phyloP scores from a whole-genome alignment of 2,797 vertebrate genomes.

The Danio kyathit region DNA sequence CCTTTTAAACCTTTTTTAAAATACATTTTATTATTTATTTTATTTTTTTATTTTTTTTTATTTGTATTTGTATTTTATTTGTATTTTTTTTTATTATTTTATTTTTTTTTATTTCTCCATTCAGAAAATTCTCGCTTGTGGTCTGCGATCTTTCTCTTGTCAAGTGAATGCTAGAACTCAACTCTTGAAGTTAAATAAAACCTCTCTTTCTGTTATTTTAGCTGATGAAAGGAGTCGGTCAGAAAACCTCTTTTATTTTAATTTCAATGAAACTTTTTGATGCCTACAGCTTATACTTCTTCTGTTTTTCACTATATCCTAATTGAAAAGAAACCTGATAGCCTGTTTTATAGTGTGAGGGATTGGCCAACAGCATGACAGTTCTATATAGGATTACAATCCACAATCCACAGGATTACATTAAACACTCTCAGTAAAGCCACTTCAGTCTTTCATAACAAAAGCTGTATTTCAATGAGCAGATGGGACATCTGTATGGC shows the following conservation, averaged over 20 bases:
- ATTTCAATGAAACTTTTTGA: slow-evolving; percentile 5
- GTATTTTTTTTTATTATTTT: no score
- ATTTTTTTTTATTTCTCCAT: no score
- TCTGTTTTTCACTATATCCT: slow-evolving; percentile 13
- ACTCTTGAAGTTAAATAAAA: slow-evolving; percentile 11
- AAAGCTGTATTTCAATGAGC: slow-evolving; percentile 32
- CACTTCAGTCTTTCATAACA: slow-evolving; percentile 56
- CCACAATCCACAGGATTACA: slow-evolving; percentile 61
- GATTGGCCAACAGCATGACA: slow-evolving; percentile 46
- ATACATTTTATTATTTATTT: no score
- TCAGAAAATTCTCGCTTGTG: no score
- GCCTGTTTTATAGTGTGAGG: not conserved
- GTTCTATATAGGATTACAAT: slow-evolving; percentile 61
- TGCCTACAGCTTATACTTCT: slow-evolving; percentile 4
- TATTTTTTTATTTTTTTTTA: no score
- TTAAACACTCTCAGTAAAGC: slow-evolving; percentile 44
- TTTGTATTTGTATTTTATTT: no score
- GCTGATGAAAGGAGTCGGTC: slow-evolving; percentile 9
- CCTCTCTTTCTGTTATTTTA: not conserved
- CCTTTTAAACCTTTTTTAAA: no score
- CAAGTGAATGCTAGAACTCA: no score
- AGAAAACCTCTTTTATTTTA: slow-evolving; percentile 1
- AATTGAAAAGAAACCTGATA: slow-evolving; percentile 27
- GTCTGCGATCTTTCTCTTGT: no score
- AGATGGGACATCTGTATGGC: slow-evolving; percentile 46